phyloP scores from a whole-genome alignment of 2,113 vertebrate species.

The Crotalus horridus region DNA sequence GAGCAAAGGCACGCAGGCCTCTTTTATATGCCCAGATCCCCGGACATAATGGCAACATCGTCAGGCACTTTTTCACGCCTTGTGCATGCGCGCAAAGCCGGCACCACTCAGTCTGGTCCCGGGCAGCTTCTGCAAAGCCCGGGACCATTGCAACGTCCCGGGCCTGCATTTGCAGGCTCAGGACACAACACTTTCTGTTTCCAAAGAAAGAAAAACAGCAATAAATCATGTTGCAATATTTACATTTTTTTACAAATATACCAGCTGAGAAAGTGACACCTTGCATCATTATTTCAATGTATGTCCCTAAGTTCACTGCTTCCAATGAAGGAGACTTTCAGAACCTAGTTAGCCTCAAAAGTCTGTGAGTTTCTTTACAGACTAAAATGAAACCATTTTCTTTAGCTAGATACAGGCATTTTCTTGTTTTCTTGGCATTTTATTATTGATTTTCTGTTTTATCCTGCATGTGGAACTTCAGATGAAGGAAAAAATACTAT shows the following conservation, averaged over 20 bases:
- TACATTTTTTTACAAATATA: neutral
- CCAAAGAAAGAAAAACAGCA: neutral
- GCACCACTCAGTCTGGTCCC: no score
- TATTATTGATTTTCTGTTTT: neutral
- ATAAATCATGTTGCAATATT: neutral
- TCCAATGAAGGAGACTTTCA: neutral
- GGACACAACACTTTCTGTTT: neutral
- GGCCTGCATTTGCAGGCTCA: no score
- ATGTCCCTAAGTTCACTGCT: neutral
- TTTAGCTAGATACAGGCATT: neutral
- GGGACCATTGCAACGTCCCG: no score
- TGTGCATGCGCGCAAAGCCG: no score
- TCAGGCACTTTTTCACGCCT: no score
- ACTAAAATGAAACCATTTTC: neutral
- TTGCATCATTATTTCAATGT: neutral
- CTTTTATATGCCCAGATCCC: no score
- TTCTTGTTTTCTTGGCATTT: neutral
- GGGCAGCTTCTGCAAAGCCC: no score
- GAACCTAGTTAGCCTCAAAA: neutral
- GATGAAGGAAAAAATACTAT: neutral
- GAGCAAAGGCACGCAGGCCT: no score
- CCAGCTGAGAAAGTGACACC: neutral
- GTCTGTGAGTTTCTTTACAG: neutral
- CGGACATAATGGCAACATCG: no score
- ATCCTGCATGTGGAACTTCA: neutral